Evolutionary conservation across 2,797 vertebrate genomes (phyloP), one percentile per base, ranked within the genome.

Genomic region (Eulemur rubriventer): DNA sequence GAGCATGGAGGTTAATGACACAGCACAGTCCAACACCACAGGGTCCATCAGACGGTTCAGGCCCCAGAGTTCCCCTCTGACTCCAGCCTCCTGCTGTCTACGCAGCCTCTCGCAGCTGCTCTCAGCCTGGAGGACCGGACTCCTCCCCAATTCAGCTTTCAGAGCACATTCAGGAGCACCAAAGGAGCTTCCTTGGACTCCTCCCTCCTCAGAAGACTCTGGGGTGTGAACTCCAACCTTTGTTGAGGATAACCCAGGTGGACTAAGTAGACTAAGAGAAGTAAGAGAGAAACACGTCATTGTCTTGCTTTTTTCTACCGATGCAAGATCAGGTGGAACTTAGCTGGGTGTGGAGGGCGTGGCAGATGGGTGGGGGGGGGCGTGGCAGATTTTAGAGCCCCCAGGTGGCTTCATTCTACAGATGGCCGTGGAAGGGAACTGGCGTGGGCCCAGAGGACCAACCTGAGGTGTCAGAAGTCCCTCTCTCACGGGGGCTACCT

Each of bases 91-190:
- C 59, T 24, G 8, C 26, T 41, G 6, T 79, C 48, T 82, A 61
- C 8, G 75, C 26, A 9, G 12, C 41, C 43, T 3, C 35, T 12
- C 43, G 33, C 17, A 38, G 52, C 22, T 30, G 48, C 33, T 78
- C 28, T 7, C 12, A 6, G 1, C 4, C 1, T 1, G 22, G 28
- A 76, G 50, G 67, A 35, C 7, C 12, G 67, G 35, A 30, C 50
- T 20, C 33, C 48, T 70, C 28, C 22, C 0, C 18, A 7, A 3
- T 41, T 75, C 38, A 52, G 70, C 22, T 41, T 73, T 41, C 4
- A 50, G 48, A 80, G 38, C 16, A 7, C 0, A 1, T 20, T 12
- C 48, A 5, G n/a, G n/a, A 57, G 30, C 35, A 38, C 10, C 14
- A 17, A 52, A 46, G 28, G 30, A 30, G 38, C 38, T 69, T 46